Conservation (phyloP, 2,113 vertebrate species). For the Dendrocopos noguchii region DNA sequence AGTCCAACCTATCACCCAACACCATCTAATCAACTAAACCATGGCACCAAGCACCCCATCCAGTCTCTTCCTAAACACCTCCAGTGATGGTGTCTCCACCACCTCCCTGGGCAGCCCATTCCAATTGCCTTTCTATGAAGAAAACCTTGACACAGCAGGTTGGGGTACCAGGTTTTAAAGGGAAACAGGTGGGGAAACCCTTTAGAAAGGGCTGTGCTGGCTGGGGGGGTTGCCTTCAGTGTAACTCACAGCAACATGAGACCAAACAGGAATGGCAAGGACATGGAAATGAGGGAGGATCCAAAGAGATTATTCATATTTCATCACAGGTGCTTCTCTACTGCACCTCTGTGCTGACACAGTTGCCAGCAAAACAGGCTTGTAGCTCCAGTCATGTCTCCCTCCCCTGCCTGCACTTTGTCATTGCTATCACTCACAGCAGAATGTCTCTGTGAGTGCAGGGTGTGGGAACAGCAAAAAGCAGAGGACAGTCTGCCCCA, state of each 20-base stretch:
- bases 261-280: background rate
- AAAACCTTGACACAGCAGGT: background rate
- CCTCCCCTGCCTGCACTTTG: background rate
- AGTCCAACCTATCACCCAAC: no score
- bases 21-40: no score
- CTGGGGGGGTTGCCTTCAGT: background rate
- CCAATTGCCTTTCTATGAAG: background rate
- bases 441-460: background rate
- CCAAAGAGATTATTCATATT: background rate
- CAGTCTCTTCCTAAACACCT: no score
- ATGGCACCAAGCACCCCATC: no score
- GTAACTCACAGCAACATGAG: background rate
- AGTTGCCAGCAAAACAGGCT: background rate
- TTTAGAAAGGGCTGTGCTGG: background rate
- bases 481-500: background rate
- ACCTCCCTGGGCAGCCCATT: no score
- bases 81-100: no score
- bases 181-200: background rate
- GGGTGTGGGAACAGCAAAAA: background rate
- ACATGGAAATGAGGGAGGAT: background rate
- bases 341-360: background rate
- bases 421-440: rapidly evolving
- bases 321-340: rapidly evolving
- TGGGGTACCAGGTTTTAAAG: background rate
- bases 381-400: background rate